Evolutionary conservation across 2,888 invertebrate genomes (phyloP).

Genomic region (Synanthedon myopaeformis): DNA sequence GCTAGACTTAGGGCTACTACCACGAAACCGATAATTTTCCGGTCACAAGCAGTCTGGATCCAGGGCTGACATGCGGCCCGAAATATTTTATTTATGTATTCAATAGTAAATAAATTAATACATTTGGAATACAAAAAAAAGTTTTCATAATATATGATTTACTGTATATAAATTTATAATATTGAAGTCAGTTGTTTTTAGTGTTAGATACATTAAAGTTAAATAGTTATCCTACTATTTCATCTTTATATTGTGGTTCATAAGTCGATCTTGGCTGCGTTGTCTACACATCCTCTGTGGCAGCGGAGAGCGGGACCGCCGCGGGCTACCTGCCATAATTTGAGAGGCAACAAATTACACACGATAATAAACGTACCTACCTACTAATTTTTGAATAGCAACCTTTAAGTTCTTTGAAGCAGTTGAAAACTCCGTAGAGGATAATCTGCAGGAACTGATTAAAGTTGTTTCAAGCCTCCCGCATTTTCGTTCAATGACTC

Average conservation of each 20-base stretch:
- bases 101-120: no score
- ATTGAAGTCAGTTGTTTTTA: no score
- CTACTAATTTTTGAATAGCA: constrained; percentile 54
- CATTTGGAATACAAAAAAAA: no score
- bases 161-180: no score
- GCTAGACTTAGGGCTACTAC: no score
- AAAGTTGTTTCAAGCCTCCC: not conserved
- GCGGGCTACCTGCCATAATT: constrained; percentile 67
- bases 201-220: no score
- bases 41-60: no score
- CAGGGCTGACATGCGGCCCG: no score
- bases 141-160: no score
- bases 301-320: constrained; percentile 35
- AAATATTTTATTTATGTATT: no score
- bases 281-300: constrained; percentile 10
- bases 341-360: constrained; percentile 62
- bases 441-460: constrained; percentile 28
- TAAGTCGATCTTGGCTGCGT: constrained; percentile 9
- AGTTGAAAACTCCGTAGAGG: constrained; percentile 20
- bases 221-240: not conserved
- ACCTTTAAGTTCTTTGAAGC: constrained; percentile 30
- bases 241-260: not conserved
- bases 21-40: no score
- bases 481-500: not conserved
- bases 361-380: constrained; percentile 63